These are phyloP conservation scores for Alligator mississippiensis DNA, from an alignment of 2,113 vertebrate genomes.

Conservation along the genomic window DNA sequence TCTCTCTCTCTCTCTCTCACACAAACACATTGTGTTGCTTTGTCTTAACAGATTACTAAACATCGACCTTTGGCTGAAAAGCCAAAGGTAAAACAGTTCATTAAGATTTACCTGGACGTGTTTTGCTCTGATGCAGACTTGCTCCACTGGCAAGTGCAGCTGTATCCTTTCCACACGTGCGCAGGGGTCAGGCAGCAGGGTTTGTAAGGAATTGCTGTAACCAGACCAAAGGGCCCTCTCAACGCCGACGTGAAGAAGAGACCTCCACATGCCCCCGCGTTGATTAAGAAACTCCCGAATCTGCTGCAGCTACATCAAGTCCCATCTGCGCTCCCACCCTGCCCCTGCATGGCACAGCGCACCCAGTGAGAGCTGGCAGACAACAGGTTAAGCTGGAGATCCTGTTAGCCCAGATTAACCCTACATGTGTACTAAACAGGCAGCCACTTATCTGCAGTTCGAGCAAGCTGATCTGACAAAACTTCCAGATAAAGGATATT, in stretches of 20 bases:
- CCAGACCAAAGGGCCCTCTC: background rate
- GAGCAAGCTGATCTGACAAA: background rate
- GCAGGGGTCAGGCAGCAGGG: background rate
- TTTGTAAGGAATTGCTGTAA: background rate
- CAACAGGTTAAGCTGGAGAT: background rate
- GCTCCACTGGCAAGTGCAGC: background rate
- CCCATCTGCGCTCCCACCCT: background rate
- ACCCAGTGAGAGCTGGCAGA: background rate
- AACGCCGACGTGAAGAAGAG: background rate
- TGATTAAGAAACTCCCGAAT: background rate
- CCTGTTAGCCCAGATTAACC: background rate
- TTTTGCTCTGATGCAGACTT: rapidly evolving
- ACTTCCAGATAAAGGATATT: background rate
- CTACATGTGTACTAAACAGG: background rate
- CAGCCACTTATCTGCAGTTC: background rate
- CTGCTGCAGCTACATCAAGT: background rate
- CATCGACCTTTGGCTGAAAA: background rate
- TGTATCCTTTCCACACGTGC: background rate
- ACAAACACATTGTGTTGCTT: too few species aligned
- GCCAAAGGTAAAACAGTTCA: background rate
- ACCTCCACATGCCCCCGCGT: background rate
- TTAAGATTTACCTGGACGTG: background rate
- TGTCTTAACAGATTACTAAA: background rate
- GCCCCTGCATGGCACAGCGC: background rate
- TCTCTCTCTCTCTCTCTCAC: background rate